Evolutionary conservation across 2,113 vertebrate species (phyloP).

Genomic region (Megaceryle maxima): DNA sequence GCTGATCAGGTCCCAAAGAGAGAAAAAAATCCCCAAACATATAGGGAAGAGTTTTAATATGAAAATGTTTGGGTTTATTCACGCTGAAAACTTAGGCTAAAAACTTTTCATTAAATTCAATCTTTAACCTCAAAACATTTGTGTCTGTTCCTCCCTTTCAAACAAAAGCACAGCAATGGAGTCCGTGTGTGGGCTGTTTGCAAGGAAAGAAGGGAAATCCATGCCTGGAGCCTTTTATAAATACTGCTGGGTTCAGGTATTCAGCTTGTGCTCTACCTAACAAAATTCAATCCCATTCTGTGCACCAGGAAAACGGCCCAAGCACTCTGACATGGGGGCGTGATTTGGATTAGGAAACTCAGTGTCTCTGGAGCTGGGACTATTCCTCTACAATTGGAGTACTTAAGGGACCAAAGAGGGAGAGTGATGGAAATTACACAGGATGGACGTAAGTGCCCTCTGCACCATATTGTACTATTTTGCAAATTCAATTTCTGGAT

Average conservation of each 20-base stretch:
- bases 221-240: background rate
- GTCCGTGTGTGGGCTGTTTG: fast-evolving
- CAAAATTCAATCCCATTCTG: background rate
- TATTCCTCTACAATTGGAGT: background rate
- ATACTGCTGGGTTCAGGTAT: background rate
- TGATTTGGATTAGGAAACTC: background rate
- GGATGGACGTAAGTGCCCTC: background rate
- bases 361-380: background rate
- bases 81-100: background rate
- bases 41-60: background rate
- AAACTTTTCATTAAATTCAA: background rate
- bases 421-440: background rate
- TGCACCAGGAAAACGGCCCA: background rate
- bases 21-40: background rate
- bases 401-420: background rate
- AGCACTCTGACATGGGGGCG: background rate
- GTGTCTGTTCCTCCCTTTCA: background rate
- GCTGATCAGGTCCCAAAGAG: background rate
- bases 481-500: background rate
- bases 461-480: background rate
- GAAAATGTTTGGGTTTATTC: background rate
- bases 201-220: background rate
- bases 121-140: background rate
- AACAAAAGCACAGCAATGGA: background rate
- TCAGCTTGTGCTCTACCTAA: background rate